Conservation (phyloP, 1,140 invertebrate genomes). For the Reticulitermes speratus region DNA sequence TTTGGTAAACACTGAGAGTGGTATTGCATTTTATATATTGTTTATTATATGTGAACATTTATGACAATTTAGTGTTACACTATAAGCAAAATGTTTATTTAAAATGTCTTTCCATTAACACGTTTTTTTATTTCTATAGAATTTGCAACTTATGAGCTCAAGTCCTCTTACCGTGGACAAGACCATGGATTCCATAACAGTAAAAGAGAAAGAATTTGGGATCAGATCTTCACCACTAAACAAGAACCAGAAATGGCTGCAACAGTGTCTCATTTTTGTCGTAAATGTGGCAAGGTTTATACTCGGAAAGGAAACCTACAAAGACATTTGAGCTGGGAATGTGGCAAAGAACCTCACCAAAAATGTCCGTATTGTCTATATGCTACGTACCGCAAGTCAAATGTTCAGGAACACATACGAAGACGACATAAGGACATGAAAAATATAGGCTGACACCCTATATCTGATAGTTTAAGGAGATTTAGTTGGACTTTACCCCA, state of each 20-base stretch:
- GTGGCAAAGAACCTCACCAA: slow-evolving; percentile 40
- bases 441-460: background rate
- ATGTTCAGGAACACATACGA: slow-evolving; percentile 37
- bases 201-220: background rate
- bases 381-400: slow-evolving; percentile 34
- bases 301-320: slow-evolving; percentile 30
- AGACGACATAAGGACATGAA: slow-evolving; percentile 20
- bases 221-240: background rate
- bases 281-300: slow-evolving; percentile 24
- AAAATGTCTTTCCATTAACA: slow-evolving; percentile 25
- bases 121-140: background rate
- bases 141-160: background rate
- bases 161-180: background rate
- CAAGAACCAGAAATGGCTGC: background rate
- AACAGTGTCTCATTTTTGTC: background rate
- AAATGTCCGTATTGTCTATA: slow-evolving; percentile 31
- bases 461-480: too few relatives aligned
- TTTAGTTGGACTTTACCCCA: too few relatives aligned
- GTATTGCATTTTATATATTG: too few relatives aligned
- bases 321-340: slow-evolving; percentile 40
- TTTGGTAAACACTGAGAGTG: too few relatives aligned
- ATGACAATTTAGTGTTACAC: too few relatives aligned
- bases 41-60: too few relatives aligned
- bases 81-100: too few relatives aligned
- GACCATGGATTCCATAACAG: background rate